Percentiles rank a stretch among this genome's conserved stretches.
phyloP scores from a whole-genome alignment of 2,888 invertebrate species.

The Thecocarcelia acutangulata region DNA sequence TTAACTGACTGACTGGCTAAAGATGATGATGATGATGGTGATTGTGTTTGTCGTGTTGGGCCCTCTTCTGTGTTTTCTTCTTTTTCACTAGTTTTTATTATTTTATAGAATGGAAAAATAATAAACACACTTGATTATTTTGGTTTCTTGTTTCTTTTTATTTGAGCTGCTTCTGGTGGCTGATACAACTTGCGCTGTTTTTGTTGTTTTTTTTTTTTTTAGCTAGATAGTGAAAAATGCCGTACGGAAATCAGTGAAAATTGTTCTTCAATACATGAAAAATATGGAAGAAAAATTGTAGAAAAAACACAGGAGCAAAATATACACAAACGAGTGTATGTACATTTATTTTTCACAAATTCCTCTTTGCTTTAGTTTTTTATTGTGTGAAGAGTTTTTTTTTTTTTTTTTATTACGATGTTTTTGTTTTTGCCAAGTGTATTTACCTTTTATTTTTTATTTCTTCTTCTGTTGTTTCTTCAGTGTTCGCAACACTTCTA shows the following conservation, averaged over 20 bases:
- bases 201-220: conserved; percentile 54
- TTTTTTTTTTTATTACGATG: conserved; percentile 45
- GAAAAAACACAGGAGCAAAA: conserved; percentile 45
- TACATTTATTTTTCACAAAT: conserved; percentile 38
- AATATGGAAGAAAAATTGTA: conserved; percentile 56
- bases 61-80: conserved; percentile 28
- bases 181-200: conserved; percentile 39
- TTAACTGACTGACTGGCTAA: conserved; percentile 37
- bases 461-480: conserved; percentile 43
- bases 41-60: conserved; percentile 41
- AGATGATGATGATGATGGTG: conserved; percentile 47
- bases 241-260: conserved; percentile 63
- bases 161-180: conserved; percentile 32
- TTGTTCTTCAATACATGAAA: conserved; percentile 55
- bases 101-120: conserved; percentile 48
- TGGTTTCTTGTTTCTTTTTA: conserved; percentile 37
- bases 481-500: conserved; percentile 34
- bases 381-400: conserved; percentile 48
- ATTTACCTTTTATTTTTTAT: conserved; percentile 59
- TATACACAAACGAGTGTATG: conserved; percentile 6
- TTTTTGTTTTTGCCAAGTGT: conserved; percentile 65
- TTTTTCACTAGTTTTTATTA: conserved; percentile 24
- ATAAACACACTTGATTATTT: conserved; percentile 58
- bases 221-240: conserved; percentile 61
- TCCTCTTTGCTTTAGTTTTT: conserved; percentile 55